Percentiles rank a stretch among this genome's conserved stretches.
These are phyloP conservation scores for Gerris buenoi DNA, from an alignment of 1,140 invertebrate genomes.

Conservation along the genomic window DNA sequence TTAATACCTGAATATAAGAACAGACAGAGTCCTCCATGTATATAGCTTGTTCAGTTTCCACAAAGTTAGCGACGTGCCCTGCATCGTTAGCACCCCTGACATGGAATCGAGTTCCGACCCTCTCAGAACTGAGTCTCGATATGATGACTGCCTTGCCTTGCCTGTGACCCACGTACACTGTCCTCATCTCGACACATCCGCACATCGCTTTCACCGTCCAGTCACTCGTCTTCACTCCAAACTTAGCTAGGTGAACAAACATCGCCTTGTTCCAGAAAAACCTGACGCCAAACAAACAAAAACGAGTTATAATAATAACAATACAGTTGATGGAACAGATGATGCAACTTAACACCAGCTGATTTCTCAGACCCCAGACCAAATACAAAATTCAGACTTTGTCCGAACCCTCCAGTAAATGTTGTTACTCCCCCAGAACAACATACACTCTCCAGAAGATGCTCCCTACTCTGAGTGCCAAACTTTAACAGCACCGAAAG, in stretches of 20 bases:
- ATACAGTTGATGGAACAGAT: too few species aligned
- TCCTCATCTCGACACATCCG: constrained; percentile 88
- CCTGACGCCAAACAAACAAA: too few species aligned
- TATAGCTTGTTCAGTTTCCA: constrained; percentile 96
- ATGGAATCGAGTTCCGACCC: constrained; percentile 92
- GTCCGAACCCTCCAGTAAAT: too few species aligned
- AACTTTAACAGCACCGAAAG: too few species aligned
- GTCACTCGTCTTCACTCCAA: constrained; percentile 67
- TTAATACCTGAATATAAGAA: constrained; percentile 63
- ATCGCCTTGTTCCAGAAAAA: constrained; percentile 36
- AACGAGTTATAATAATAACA: too few species aligned
- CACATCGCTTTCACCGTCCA: constrained; percentile 91
- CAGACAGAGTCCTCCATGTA: constrained; percentile 75
- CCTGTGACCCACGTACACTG: constrained; percentile 83
- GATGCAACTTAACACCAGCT: too few species aligned
- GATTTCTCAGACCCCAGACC: too few species aligned
- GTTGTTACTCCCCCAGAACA: too few species aligned
- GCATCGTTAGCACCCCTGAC: constrained; percentile 97
- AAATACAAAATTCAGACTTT: too few species aligned
- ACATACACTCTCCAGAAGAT: too few species aligned
- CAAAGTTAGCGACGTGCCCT: constrained; percentile 98
- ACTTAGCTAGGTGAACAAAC: constrained; percentile 78
- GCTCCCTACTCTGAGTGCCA: too few species aligned
- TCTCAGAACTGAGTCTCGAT: constrained; percentile 88
- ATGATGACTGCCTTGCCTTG: constrained; percentile 87